Conservation (phyloP, 2,113 vertebrate species). For the Athene cunicularia region DNA sequence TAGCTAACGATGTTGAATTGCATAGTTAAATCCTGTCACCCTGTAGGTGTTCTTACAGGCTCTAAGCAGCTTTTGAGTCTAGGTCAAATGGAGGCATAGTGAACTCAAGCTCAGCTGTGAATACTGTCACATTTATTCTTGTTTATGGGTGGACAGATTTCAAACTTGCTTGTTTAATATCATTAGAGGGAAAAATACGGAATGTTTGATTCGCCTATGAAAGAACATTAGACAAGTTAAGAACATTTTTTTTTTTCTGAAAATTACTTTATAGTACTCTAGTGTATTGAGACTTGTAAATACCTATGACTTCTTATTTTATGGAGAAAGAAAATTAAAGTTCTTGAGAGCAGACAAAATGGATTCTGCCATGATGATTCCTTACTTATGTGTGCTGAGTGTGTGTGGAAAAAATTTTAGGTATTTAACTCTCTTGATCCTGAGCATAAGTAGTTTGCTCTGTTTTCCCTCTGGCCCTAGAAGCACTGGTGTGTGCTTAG, state of each 20-base stretch:
- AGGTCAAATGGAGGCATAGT: background rate
- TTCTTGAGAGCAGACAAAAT: background rate
- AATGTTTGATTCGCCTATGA: background rate
- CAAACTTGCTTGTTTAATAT: background rate
- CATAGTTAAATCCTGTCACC: background rate
- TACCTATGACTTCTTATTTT: background rate
- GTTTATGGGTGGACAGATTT: background rate
- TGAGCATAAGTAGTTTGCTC: background rate
- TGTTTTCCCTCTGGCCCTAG: background rate
- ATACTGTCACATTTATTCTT: background rate
- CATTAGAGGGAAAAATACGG: background rate
- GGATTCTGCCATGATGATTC: background rate
- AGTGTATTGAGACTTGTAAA: background rate
- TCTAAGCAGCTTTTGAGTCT: background rate
- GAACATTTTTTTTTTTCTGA: background rate
- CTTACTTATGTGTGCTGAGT: background rate
- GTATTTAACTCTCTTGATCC: conserved; percentile 10
- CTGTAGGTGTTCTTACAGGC: background rate
- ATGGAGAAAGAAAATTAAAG: background rate
- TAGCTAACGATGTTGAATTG: background rate
- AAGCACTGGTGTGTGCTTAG: background rate
- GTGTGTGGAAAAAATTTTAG: background rate
- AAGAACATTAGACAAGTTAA: background rate
- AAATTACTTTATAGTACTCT: background rate
- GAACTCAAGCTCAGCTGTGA: background rate